Base-by-base conservation (phyloP, 2,888 invertebrate genomes). In the Netelia inedita region DNA sequence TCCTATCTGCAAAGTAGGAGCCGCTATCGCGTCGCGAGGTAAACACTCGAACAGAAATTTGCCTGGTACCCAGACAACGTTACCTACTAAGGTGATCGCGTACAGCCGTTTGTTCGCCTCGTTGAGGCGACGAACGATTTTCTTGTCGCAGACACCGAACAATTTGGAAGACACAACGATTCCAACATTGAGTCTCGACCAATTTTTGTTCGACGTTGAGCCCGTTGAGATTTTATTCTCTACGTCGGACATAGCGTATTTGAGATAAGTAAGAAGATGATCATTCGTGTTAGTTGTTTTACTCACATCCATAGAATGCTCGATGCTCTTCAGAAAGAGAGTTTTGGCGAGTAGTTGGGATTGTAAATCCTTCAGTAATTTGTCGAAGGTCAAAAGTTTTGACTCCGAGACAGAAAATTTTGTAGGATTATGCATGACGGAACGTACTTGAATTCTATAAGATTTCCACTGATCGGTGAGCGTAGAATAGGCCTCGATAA, bases 11-110 rank as follows among this genome's bases (percentile, higher is more conserved):
- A 82, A 10, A 41, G 68, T 88, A 87, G 91, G 55, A 87, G 92
- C 88, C 88, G 87, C 81, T 0, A 82, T 11, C 11, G 88, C 84
- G 35, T 94, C 93, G 14, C 96, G 94, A 88, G 96, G 94, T 85
- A 96, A 94, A 93, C 96, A 95, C 88, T 95, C 95, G 65, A 95
- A 94, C 2, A 99, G 94, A 94, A 98, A 99, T 88, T 96, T 95
- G 92, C 97, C 97, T 0, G 98, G 98, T 90, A 97, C 96, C 98
- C 98, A 99, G 75, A 98, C 93, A 16, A 97, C 95, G 91, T 97
- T 97, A 0, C 98, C 98, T 81, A 96, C 95, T 46, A 99, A 94
- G 65, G 96, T 96, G 81, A 98, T 96, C 46, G 97, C 97, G 87
- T 97, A 97, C 63, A 97, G 95, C 95, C 97, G 98, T 91, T 95